phyloP scores from a whole-genome alignment of 2,888 invertebrate genomes.

The Metallyticus violacea region DNA sequence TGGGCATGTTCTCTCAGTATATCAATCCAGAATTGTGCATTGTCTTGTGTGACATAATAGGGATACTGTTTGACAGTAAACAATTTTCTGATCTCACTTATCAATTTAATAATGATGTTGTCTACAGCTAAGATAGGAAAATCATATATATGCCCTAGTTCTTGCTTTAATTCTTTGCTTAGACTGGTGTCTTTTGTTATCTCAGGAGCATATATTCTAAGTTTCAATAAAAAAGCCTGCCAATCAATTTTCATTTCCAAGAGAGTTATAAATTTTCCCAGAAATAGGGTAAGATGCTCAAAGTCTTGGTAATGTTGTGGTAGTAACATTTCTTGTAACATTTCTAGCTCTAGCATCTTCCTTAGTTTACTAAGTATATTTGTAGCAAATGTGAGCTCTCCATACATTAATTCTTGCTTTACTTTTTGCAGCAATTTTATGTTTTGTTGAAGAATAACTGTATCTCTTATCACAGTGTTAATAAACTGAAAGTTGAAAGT shows the following conservation, averaged over 20 bases:
- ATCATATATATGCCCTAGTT: background rate
- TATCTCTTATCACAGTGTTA: background rate
- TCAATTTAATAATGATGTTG: background rate
- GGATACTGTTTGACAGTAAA: background rate
- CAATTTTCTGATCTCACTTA: background rate
- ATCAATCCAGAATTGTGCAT: background rate
- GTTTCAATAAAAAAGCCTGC: background rate
- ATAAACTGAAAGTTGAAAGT: background rate
- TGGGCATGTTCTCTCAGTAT: background rate
- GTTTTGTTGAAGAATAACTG: background rate
- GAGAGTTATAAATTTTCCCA: background rate
- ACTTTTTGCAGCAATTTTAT: background rate
- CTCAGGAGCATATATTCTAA: background rate
- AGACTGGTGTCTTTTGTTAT: background rate
- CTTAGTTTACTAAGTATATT: background rate
- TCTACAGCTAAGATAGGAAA: background rate
- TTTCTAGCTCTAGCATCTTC: background rate
- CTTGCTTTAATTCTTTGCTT: background rate
- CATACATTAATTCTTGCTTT: background rate
- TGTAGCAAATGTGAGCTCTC: background rate
- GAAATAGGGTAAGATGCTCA: background rate
- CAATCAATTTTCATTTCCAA: background rate
- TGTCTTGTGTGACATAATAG: background rate
- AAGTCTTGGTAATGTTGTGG: background rate
- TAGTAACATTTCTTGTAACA: background rate